Evolutionary conservation across 2,113 vertebrate species (phyloP).

Genomic region (Glareola pratincola): DNA sequence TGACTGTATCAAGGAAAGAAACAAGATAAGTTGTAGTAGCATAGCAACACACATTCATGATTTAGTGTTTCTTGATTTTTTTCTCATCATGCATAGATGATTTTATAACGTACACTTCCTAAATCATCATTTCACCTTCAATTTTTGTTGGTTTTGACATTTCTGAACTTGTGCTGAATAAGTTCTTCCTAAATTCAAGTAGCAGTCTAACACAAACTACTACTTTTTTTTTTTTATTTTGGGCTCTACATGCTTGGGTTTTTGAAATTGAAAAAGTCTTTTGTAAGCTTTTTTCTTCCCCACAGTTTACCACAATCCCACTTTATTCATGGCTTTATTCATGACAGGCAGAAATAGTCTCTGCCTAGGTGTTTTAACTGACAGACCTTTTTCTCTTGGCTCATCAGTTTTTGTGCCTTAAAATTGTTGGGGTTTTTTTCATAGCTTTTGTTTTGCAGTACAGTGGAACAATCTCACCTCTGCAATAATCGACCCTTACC

Average conservation of each 20-base stretch:
- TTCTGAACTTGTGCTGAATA: neutral
- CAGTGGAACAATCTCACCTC: neutral
- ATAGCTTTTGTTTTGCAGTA: neutral
- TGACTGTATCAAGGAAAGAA: neutral
- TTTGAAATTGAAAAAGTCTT: neutral
- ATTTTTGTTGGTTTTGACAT: neutral
- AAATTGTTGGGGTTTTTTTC: neutral
- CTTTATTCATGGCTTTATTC: neutral
- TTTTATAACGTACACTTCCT: neutral
- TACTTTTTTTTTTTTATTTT: neutral
- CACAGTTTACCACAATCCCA: neutral
- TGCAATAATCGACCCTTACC: neutral
- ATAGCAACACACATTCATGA: neutral
- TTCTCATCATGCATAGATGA: neutral
- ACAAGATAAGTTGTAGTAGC: neutral
- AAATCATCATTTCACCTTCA: neutral
- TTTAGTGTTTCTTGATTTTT: neutral
- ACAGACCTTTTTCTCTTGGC: neutral
- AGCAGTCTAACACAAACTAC: neutral
- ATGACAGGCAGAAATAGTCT: neutral
- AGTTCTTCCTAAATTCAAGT: neutral
- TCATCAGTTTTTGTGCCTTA: neutral
- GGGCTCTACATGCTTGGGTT: neutral
- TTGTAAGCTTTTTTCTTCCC: neutral
- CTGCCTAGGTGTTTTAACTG: neutral